A percentile compares a stretch with the other conserved stretches of the same genome.
These are phyloP conservation scores for Chanos chanos DNA, from an alignment of 2,797 vertebrate species.

Conservation along the genomic window DNA sequence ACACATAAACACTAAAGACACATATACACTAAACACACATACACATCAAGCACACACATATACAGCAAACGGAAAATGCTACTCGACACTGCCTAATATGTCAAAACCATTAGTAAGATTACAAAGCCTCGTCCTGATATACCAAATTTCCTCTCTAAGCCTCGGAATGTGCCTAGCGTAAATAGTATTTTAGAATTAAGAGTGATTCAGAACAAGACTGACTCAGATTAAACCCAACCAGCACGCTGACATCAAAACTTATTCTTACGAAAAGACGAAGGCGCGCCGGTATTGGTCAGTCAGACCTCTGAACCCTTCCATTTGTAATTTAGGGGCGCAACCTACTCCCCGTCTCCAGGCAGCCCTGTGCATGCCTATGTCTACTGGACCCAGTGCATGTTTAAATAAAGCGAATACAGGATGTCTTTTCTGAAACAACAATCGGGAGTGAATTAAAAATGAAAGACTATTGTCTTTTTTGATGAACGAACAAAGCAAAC, in stretches of 20 bases:
- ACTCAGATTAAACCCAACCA: not conserved
- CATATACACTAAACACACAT: too few species aligned
- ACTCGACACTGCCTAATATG: too few species aligned
- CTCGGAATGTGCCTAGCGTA: too few species aligned
- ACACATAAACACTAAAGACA: too few species aligned
- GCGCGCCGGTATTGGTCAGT: not conserved
- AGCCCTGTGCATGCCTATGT: not conserved
- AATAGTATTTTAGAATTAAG: not conserved
- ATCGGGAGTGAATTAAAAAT: not conserved
- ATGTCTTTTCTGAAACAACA: too few species aligned
- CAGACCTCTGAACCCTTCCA: conserved; percentile 5
- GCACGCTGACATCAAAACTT: conserved; percentile 17
- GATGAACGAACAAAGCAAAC: not conserved
- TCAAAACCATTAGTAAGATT: too few species aligned
- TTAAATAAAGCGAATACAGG: too few species aligned
- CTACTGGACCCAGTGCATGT: too few species aligned
- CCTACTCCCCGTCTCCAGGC: not conserved
- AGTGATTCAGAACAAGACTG: not conserved
- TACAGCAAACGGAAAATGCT: too few species aligned
- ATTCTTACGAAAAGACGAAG: not conserved
- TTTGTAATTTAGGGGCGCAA: not conserved
- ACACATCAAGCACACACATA: too few species aligned
- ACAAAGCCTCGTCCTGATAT: too few species aligned
- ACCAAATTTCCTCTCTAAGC: too few species aligned
- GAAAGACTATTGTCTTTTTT: not conserved